Conservation (phyloP, 2,797 vertebrate species). For the Botia almorhae region DNA sequence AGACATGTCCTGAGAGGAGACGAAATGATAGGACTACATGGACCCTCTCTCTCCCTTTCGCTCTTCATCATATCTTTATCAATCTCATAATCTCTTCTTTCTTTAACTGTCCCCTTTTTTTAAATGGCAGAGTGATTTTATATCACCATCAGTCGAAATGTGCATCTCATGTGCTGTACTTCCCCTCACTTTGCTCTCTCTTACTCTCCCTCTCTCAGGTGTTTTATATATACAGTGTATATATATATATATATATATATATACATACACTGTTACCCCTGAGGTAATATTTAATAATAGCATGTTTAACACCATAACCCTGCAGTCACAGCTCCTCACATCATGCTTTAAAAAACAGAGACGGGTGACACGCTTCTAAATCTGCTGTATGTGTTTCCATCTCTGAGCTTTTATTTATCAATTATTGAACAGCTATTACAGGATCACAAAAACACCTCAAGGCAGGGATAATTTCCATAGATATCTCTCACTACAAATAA, state of each 20-base stretch:
- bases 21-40: slow-evolving; percentile 45
- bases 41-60: slow-evolving; percentile 33
- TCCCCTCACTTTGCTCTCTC: slow-evolving; percentile 35
- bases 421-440: slow-evolving; percentile 69
- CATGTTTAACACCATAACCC: slow-evolving; percentile 81
- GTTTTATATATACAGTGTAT: slow-evolving; percentile 53
- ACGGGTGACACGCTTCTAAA: slow-evolving; percentile 68
- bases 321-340: slow-evolving; percentile 66
- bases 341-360: slow-evolving; percentile 67
- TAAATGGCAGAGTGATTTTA: neutral
- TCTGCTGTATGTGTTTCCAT: slow-evolving; percentile 72
- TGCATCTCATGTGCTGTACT: slow-evolving; percentile 47
- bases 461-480: slow-evolving; percentile 74
- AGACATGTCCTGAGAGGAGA: slow-evolving; percentile 72
- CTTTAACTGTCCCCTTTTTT: slow-evolving; percentile 21
- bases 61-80: slow-evolving; percentile 48
- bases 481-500: slow-evolving; percentile 80
- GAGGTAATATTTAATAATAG: slow-evolving; percentile 79
- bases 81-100: slow-evolving; percentile 43
- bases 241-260: no score
- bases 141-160: slow-evolving; percentile 18
- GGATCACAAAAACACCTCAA: slow-evolving; percentile 74
- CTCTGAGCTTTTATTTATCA: slow-evolving; percentile 72
- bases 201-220: slow-evolving; percentile 42
- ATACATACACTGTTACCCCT: slow-evolving; percentile 75